Evolutionary conservation across 2,888 invertebrate species (phyloP).

Genomic region (Lutraria lutraria): DNA sequence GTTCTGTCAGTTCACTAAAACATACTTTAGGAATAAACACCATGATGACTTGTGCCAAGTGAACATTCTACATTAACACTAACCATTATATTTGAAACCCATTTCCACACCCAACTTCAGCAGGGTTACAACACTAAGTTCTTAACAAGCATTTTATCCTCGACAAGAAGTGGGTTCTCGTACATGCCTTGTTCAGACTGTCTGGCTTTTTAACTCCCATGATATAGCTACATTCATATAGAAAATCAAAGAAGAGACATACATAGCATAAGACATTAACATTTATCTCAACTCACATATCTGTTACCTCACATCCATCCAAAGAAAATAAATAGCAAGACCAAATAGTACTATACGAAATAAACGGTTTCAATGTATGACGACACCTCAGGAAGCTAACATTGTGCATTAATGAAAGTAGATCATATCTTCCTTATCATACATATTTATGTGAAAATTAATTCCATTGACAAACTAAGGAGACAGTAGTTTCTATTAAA

Average conservation of each 20-base stretch:
- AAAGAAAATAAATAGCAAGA: conserved; percentile 45
- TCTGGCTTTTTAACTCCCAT: not conserved
- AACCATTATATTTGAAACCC: not conserved
- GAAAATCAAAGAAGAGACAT: conserved; percentile 14
- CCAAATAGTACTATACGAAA: conserved; percentile 36
- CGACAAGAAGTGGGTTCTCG: not conserved
- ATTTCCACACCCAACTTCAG: not conserved
- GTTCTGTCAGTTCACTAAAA: not conserved
- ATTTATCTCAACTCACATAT: conserved; percentile 12
- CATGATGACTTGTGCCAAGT: not conserved
- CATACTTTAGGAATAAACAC: not conserved
- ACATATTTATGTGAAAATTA: not conserved
- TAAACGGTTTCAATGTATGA: not conserved
- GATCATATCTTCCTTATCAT: conserved; percentile 9
- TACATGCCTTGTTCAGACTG: not conserved
- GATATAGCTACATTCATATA: conserved; percentile 13
- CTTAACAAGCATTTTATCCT: not conserved
- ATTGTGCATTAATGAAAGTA: not conserved
- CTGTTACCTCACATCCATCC: conserved; percentile 41
- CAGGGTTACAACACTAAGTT: not conserved
- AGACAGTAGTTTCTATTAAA: not conserved
- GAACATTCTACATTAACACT: not conserved
- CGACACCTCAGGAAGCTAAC: not conserved
- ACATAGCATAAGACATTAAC: conserved; percentile 4
- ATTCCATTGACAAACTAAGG: not conserved